Percentiles rank a stretch among this genome's conserved stretches.
phyloP scores from a whole-genome alignment of 2,113 vertebrate genomes.

The Lepisosteus oculatus region DNA sequence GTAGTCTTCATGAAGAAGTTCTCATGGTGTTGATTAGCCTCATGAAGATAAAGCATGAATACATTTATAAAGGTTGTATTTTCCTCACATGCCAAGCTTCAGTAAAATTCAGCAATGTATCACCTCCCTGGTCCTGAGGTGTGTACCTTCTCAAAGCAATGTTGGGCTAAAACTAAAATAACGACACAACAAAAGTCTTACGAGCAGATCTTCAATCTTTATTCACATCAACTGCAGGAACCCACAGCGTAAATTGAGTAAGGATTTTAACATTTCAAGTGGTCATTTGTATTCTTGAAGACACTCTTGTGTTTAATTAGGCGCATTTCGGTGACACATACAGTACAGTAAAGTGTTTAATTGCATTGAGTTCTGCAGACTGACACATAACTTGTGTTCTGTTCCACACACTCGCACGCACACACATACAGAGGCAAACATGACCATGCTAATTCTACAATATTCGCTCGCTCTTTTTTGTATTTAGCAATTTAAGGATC shows the following conservation, averaged over 20 bases:
- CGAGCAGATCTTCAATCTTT: conserved; percentile 51
- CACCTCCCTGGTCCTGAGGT: no score
- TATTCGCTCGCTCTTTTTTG: neutral
- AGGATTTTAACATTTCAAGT: no score
- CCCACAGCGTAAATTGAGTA: neutral
- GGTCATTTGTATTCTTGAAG: conserved; percentile 21
- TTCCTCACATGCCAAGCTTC: no score
- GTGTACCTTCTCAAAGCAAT: no score
- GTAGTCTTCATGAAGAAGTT: no score
- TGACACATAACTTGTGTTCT: conserved; percentile 1
- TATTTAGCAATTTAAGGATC: conserved; percentile 15
- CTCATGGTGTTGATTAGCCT: no score
- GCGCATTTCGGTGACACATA: conserved; percentile 43
- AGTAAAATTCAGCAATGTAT: no score
- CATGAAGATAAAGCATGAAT: no score
- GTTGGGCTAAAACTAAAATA: conserved; percentile 13
- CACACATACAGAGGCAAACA: conserved; percentile 17
- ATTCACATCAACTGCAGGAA: conserved; percentile 39
- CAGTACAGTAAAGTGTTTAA: conserved; percentile 28
- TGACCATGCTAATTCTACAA: neutral
- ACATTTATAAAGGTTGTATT: no score
- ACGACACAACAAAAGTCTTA: neutral
- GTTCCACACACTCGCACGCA: neutral
- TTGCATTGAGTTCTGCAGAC: conserved; percentile 8
- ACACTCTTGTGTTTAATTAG: conserved; percentile 38